These are phyloP conservation scores for Balanococcus diminutus DNA, from an alignment of 2,888 invertebrate genomes.

Conservation along the genomic window DNA sequence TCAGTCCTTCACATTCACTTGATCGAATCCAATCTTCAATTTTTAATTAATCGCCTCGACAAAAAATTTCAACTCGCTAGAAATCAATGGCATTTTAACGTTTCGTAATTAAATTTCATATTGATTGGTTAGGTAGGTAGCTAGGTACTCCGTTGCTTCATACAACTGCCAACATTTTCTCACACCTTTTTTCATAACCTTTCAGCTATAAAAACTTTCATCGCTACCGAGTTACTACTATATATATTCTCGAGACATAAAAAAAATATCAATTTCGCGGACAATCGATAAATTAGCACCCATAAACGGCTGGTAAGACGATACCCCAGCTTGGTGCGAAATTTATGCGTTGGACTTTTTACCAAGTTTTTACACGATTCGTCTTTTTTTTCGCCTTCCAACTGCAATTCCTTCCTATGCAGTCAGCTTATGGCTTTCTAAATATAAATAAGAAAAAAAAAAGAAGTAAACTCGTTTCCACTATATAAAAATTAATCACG, in stretches of 20 bases:
- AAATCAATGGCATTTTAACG: no score
- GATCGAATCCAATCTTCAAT: no score
- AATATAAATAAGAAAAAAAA: constrained; percentile 10
- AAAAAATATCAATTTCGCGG: constrained; percentile 35
- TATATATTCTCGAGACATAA: neutral
- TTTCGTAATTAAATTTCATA: neutral
- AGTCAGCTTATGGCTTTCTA: neutral
- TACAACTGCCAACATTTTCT: neutral
- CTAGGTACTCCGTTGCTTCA: no score
- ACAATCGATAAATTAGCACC: constrained; percentile 38
- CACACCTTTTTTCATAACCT: neutral
- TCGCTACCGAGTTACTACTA: neutral
- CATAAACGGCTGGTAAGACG: constrained; percentile 2
- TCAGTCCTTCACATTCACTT: no score
- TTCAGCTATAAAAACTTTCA: constrained; percentile 4
- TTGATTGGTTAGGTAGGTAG: neutral
- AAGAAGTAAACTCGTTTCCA: constrained; percentile 44
- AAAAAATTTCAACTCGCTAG: no score
- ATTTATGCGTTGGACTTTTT: constrained; percentile 35
- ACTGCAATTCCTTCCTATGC: neutral
- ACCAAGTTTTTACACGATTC: constrained; percentile 36
- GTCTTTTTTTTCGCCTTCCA: neutral
- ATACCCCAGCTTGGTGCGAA: neutral
- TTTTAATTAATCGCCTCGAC: no score
- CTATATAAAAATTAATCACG: constrained; percentile 50